These are phyloP conservation scores for Brachyhypopomus gauderio DNA, from an alignment of 2,113 vertebrate genomes.

Conservation along the genomic window DNA sequence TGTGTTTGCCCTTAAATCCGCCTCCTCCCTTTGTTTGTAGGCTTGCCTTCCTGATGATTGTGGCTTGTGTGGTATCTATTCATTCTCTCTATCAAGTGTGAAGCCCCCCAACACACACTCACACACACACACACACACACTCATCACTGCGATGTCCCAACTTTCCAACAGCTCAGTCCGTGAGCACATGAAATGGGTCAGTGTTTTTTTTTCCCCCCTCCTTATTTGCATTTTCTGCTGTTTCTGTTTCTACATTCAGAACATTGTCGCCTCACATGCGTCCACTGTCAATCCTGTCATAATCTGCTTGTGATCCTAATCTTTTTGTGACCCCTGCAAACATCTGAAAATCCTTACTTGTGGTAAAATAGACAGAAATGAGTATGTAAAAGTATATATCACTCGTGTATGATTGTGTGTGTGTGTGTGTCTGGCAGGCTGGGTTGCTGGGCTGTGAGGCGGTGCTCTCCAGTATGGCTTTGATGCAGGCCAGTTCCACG, in stretches of 20 bases:
- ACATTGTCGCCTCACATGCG: slow-evolving; percentile 9
- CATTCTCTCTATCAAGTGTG: slow-evolving; percentile 71
- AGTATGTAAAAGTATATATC: background rate
- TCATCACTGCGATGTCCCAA: slow-evolving; percentile 77
- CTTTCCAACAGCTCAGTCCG: slow-evolving; percentile 77
- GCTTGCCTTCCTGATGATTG: slow-evolving; percentile 75
- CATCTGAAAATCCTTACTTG: background rate
- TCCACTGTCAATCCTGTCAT: slow-evolving; percentile 13
- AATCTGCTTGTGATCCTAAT: background rate
- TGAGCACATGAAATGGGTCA: slow-evolving; percentile 84
- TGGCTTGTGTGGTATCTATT: slow-evolving; percentile 73
- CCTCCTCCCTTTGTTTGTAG: slow-evolving; percentile 70
- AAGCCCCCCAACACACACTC: slow-evolving; percentile 61
- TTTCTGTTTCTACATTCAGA: slow-evolving; percentile 21
- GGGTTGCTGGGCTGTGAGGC: slow-evolving; percentile 80
- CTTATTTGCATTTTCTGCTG: slow-evolving; percentile 48
- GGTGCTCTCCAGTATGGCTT: slow-evolving; percentile 80
- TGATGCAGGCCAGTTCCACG: slow-evolving; percentile 81
- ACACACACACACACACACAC: slow-evolving; percentile 74
- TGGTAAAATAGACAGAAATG: background rate
- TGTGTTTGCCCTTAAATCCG: slow-evolving; percentile 55
- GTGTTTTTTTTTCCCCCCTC: slow-evolving; percentile 62
- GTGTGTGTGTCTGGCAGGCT: slow-evolving; percentile 67
- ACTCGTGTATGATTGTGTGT: slow-evolving; percentile 28
- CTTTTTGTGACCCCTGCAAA: background rate